Evolutionary conservation across 2,113 vertebrate genomes (phyloP).

Genomic region (Prinia subflava): DNA sequence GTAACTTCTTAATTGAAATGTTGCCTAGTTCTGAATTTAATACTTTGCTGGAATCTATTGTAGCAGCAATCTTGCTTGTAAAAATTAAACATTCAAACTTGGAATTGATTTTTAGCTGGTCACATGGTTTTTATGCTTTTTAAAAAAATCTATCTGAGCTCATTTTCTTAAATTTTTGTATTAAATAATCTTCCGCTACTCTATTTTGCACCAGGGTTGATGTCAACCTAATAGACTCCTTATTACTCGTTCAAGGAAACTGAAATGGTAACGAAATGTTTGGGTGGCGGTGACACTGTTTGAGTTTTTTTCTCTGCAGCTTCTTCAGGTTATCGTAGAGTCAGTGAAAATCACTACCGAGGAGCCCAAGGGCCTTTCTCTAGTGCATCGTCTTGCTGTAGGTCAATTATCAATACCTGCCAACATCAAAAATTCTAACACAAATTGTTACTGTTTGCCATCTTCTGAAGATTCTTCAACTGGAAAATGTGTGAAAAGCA

Average conservation of each 20-base stretch:
- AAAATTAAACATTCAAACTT: background rate
- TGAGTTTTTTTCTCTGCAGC: background rate
- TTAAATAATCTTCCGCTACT: background rate
- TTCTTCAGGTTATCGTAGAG: background rate
- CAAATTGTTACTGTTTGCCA: background rate
- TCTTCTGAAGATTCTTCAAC: background rate
- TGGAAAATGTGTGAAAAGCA: background rate
- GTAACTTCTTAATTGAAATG: background rate
- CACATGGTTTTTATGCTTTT: background rate
- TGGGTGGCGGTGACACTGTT: accelerated
- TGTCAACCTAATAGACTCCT: background rate
- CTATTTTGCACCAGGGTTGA: background rate
- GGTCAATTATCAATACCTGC: background rate
- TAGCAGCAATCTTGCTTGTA: background rate
- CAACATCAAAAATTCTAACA: background rate
- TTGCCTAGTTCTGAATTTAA: background rate
- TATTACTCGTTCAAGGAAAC: background rate
- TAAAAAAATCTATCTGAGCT: background rate
- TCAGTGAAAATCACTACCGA: background rate
- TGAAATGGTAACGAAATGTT: background rate
- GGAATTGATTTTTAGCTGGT: background rate
- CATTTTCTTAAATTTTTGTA: background rate
- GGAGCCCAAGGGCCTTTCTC: background rate
- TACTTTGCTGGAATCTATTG: background rate
- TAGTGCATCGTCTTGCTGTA: background rate